A percentile compares a stretch with the other conserved stretches of the same genome.
phyloP scores from a whole-genome alignment of 1,140 invertebrate genomes.

The Aphelinus certus region DNA sequence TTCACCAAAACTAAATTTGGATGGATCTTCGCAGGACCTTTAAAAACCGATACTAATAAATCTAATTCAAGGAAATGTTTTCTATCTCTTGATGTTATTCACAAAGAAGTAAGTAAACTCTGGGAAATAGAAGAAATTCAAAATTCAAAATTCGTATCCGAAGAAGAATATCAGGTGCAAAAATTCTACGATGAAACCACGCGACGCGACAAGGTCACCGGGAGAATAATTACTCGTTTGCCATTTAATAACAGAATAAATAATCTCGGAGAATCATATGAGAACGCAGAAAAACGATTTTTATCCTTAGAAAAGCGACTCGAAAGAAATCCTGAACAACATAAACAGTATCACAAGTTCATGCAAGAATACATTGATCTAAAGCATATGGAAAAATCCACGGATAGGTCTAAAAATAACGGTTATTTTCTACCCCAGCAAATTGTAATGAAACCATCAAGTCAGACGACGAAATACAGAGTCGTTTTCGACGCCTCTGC shows the following conservation, averaged over 20 bases:
- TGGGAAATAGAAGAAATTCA: no score
- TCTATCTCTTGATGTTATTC: no score
- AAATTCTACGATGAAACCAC: no score
- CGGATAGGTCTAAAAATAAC: background rate
- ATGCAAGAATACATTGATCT: background rate
- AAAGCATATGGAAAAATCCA: background rate
- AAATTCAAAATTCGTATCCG: no score
- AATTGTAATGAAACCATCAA: conserved; percentile 10
- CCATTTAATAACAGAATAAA: background rate
- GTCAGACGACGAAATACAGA: background rate
- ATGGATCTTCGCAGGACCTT: no score
- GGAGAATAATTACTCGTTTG: no score
- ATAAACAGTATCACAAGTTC: background rate
- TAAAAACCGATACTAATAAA: no score
- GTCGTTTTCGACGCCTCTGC: conserved; percentile 10
- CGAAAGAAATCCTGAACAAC: background rate
- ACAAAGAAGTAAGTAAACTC: no score
- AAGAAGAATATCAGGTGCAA: no score
- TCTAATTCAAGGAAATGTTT: no score
- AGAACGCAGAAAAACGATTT: background rate
- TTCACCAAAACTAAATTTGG: no score
- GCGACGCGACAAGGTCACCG: no score
- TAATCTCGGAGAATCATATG: background rate
- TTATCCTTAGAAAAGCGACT: background rate
- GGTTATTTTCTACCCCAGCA: conserved; percentile 21